phyloP scores from a whole-genome alignment of 2,888 invertebrate species.

The Synergus japonicus region DNA sequence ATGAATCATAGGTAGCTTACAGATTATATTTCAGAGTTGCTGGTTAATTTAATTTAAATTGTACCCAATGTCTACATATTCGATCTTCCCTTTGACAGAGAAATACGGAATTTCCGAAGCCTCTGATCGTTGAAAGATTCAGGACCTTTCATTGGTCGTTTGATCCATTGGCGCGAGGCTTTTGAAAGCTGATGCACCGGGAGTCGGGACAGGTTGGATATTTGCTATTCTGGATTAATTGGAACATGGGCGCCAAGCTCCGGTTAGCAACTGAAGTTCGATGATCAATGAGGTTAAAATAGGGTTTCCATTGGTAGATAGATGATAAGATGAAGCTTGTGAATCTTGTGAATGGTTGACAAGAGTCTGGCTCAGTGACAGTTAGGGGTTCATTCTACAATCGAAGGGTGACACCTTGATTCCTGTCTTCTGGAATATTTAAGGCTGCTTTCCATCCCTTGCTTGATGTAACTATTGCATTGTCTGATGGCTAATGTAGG shows the following conservation, averaged over 20 bases:
- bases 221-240: conserved; percentile 19
- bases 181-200: not conserved
- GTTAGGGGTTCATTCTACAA: conserved; percentile 54
- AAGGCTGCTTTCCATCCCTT: conserved; percentile 57
- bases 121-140: not conserved
- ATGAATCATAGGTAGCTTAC: too few species aligned
- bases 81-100: not conserved
- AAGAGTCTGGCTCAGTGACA: conserved; percentile 60
- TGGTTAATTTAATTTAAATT: not conserved
- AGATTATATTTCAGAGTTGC: too few species aligned
- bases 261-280: not conserved
- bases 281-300: conserved; percentile 32
- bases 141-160: not conserved
- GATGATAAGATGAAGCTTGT: conserved; percentile 50
- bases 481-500: conserved; percentile 51
- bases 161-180: not conserved
- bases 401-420: conserved; percentile 58
- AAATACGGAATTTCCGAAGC: conserved; percentile 1
- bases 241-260: not conserved
- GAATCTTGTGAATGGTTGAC: conserved; percentile 50
- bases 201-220: not conserved
- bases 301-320: conserved; percentile 55
- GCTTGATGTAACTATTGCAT: conserved; percentile 53
- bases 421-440: conserved; percentile 67
- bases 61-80: not conserved